Conservation (phyloP, 2,797 vertebrate genomes). For the Peromyscus aztecus region DNA sequence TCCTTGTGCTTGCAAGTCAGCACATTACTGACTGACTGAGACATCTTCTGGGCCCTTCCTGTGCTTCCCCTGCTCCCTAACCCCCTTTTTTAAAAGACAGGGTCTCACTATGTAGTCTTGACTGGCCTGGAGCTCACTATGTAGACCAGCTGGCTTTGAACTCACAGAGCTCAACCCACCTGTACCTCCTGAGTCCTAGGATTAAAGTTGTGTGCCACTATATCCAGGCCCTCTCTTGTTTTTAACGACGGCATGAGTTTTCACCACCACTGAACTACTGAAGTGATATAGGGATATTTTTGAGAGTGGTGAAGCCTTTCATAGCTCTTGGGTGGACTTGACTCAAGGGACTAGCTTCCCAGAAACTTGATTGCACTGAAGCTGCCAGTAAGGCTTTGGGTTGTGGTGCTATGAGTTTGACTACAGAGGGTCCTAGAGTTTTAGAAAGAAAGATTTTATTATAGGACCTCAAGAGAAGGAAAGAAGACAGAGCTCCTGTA, state of each 20-base stretch:
- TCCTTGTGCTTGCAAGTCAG: background rate
- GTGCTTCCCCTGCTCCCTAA: background rate
- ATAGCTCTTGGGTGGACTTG: background rate
- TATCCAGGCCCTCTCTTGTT: background rate
- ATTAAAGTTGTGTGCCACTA: background rate
- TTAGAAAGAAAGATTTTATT: background rate
- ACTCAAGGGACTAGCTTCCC: background rate
- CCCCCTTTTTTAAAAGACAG: background rate
- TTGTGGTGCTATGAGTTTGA: background rate
- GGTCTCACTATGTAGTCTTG: background rate
- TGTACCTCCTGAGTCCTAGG: background rate
- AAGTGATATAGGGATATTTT: background rate
- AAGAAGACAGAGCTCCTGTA: background rate
- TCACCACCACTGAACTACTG: background rate
- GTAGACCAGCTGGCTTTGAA: background rate
- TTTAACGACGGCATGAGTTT: slow-evolving; percentile 6
- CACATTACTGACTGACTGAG: background rate
- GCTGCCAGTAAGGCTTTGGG: background rate
- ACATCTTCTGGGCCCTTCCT: background rate
- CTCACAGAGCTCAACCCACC: background rate
- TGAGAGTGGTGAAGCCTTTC: background rate
- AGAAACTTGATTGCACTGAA: background rate
- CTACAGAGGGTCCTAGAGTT: background rate
- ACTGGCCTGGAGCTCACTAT: background rate
- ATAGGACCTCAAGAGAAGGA: background rate